phyloP scores from a whole-genome alignment of 1,140 invertebrate genomes.

The Hypothenemus hampei region DNA sequence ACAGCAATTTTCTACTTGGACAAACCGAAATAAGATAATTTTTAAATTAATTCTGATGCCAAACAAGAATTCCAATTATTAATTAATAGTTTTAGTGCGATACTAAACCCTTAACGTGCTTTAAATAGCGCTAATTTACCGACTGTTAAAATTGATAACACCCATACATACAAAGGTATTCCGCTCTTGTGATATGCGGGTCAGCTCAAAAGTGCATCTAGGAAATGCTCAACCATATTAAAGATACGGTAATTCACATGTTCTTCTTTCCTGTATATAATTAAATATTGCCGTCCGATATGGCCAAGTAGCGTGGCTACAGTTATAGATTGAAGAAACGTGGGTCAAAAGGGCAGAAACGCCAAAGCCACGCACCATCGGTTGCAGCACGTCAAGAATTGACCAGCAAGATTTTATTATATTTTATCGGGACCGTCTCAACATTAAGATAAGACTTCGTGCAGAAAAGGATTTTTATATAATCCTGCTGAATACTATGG shows the following conservation, averaged over 20 bases:
- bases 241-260: conserved; percentile 38
- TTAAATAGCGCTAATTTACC: too few species aligned
- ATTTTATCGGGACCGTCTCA: too few species aligned
- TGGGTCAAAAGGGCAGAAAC: conserved; percentile 34
- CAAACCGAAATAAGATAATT: too few species aligned
- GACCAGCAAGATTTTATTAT: conserved; percentile 6
- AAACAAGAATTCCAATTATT: too few species aligned
- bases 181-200: conserved; percentile 24
- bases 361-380: conserved; percentile 37
- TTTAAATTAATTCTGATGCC: too few species aligned
- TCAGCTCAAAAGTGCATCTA: conserved; percentile 20
- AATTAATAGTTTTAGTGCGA: too few species aligned
- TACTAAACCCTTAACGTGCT: too few species aligned
- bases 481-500: too few species aligned
- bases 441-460: too few species aligned
- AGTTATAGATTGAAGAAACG: conserved; percentile 38
- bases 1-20: too few species aligned
- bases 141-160: too few species aligned
- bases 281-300: conserved; percentile 38
- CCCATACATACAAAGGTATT: background rate
- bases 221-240: conserved; percentile 32
- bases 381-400: conserved; percentile 28
- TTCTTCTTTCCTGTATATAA: conserved; percentile 35
- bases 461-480: too few species aligned
- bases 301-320: conserved; percentile 37